phyloP scores from a whole-genome alignment of 2,888 invertebrate species.

The Cyclophora albipunctata region DNA sequence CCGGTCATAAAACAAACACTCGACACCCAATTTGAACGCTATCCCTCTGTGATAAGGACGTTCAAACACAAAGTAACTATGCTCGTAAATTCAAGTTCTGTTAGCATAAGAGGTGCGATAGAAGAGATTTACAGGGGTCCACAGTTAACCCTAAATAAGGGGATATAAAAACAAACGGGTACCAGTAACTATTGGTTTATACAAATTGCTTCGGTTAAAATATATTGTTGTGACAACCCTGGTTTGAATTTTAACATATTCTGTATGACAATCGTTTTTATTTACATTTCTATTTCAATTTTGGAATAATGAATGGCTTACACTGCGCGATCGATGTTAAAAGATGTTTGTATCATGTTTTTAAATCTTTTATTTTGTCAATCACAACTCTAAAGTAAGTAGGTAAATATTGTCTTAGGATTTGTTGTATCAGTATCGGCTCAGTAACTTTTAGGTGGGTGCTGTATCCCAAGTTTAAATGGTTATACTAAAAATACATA shows the following conservation, averaged over 20 bases:
- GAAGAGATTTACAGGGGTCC: slow-evolving; percentile 45
- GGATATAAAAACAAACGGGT: slow-evolving; percentile 13
- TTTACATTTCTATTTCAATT: no score
- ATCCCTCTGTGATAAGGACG: slow-evolving; percentile 12
- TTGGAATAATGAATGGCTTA: no score
- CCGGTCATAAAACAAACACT: neutral
- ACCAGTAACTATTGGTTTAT: slow-evolving; percentile 6
- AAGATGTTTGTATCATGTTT: no score
- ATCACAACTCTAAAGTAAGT: no score
- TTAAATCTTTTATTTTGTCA: no score
- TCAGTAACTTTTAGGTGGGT: no score
- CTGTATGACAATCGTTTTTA: no score
- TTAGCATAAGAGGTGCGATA: slow-evolving; percentile 37
- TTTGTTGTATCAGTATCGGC: no score
- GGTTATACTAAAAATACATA: no score
- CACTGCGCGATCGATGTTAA: no score
- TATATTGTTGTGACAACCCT: slow-evolving; percentile 24
- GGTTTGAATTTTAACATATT: neutral
- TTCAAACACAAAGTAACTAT: slow-evolving; percentile 10
- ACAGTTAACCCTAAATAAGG: slow-evolving; percentile 17
- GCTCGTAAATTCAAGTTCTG: slow-evolving; percentile 26
- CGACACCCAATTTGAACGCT: slow-evolving; percentile 14
- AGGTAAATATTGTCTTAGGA: no score
- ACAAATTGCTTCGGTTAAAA: neutral
- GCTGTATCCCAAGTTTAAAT: no score